A percentile compares a stretch with the other conserved stretches of the same genome.
Conservation (phyloP, 2,113 vertebrate genomes). For the Phoxinus phoxinus region DNA sequence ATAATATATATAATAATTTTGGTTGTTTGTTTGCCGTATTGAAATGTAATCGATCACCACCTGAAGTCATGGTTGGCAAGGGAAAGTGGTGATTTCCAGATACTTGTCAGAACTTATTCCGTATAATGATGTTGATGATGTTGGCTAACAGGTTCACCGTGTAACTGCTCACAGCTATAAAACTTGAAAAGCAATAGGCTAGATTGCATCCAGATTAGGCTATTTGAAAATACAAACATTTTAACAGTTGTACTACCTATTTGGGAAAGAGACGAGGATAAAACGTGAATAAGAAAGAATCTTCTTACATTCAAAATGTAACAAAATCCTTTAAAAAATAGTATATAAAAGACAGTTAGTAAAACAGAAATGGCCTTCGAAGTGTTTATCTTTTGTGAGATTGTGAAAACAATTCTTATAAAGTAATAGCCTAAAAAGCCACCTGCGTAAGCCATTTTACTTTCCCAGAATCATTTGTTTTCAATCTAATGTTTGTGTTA, state of each 20-base stretch:
- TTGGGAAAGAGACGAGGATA: not conserved
- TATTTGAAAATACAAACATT: not conserved
- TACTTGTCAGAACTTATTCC: constrained; percentile 15
- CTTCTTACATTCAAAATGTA: not conserved
- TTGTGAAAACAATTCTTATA: not conserved
- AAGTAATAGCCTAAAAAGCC: not conserved
- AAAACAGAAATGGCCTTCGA: not conserved
- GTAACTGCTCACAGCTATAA: constrained; percentile 4
- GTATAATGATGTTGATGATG: not conserved
- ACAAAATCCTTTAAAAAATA: not conserved
- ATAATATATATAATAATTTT: too few relatives aligned
- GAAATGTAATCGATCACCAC: not conserved
- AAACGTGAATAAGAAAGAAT: not conserved
- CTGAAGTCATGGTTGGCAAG: not conserved
- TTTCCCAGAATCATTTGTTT: not conserved
- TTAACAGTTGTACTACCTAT: not conserved
- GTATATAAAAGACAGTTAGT: not conserved
- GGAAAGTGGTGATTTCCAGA: not conserved
- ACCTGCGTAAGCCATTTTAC: not conserved
- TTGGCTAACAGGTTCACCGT: not conserved
- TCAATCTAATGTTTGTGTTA: not conserved
- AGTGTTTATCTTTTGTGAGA: not conserved
- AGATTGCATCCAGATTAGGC: not conserved
- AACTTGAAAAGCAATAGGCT: not conserved
- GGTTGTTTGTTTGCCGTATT: not conserved